A percentile compares a stretch with the other conserved stretches of the same genome.
Evolutionary conservation across 2,113 vertebrate genomes (phyloP).

Genomic region (Oncorhynchus nerka): DNA sequence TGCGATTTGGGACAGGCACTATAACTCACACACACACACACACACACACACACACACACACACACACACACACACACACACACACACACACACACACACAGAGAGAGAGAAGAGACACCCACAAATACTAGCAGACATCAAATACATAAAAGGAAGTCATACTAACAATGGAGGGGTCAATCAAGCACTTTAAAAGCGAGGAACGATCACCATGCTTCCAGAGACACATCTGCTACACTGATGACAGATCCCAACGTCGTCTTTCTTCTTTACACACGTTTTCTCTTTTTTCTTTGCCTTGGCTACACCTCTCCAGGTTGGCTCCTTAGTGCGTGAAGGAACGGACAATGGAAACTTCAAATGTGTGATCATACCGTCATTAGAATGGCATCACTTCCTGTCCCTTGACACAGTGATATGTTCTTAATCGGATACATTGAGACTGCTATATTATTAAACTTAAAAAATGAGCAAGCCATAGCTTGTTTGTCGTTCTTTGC

Average conservation of each 20-base stretch:
- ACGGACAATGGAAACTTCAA: not conserved
- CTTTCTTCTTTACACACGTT: too few relatives aligned
- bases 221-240: not conserved
- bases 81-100: too few relatives aligned
- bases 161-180: not conserved
- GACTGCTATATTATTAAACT: constrained; percentile 57
- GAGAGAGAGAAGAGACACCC: too few relatives aligned
- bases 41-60: too few relatives aligned
- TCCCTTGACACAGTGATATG: constrained; percentile 41
- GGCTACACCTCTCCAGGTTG: too few relatives aligned
- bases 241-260: too few relatives aligned
- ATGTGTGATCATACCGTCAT: constrained; percentile 45
- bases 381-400: constrained; percentile 33
- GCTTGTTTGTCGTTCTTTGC: constrained; percentile 49
- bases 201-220: not conserved
- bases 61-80: too few relatives aligned
- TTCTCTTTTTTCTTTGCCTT: too few relatives aligned
- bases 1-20: too few relatives aligned
- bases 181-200: not conserved
- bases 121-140: not conserved
- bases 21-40: too few relatives aligned
- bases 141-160: not conserved
- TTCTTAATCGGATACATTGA: constrained; percentile 22
- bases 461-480: constrained; percentile 56
- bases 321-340: too few relatives aligned